Percentiles rank a stretch among this genome's conserved stretches.
phyloP scores from a whole-genome alignment of 1,140 invertebrate species.

The Sitodiplosis mosellana region DNA sequence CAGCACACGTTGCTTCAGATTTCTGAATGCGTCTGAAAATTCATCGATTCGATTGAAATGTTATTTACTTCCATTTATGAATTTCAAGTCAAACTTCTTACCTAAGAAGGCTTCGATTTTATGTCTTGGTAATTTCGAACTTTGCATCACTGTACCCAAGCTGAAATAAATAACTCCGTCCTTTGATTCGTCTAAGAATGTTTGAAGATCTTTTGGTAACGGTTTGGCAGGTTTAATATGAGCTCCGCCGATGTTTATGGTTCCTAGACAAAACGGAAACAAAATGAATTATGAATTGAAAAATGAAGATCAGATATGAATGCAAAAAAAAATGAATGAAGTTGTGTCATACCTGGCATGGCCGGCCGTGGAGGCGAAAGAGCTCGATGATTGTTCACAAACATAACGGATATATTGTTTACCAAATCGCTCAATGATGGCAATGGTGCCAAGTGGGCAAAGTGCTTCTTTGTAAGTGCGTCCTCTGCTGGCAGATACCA shows the following conservation, averaged over 20 bases:
- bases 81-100: conserved; percentile 35
- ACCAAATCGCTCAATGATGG: neutral
- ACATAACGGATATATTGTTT: conserved; percentile 28
- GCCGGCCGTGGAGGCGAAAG: conserved; percentile 24
- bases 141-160: conserved; percentile 18
- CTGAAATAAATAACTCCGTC: conserved; percentile 26
- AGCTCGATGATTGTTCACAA: conserved; percentile 29
- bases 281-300: conserved; percentile 9
- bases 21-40: conserved; percentile 17
- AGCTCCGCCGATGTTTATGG: conserved; percentile 8
- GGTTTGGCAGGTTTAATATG: conserved; percentile 6
- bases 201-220: conserved; percentile 15
- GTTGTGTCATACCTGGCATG: conserved; percentile 26
- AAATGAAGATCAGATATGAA: neutral
- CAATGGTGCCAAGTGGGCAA: neutral
- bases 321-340: conserved; percentile 21
- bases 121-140: conserved; percentile 14
- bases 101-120: conserved; percentile 20
- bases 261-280: conserved; percentile 15
- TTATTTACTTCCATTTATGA: conserved; percentile 36
- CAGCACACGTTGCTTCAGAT: conserved; percentile 28
- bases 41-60: conserved; percentile 25
- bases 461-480: neutral
- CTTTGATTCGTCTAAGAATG: conserved; percentile 18
- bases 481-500: neutral